phyloP scores from a whole-genome alignment of 1,140 invertebrate genomes.

The Muscidifurax raptorellus region DNA sequence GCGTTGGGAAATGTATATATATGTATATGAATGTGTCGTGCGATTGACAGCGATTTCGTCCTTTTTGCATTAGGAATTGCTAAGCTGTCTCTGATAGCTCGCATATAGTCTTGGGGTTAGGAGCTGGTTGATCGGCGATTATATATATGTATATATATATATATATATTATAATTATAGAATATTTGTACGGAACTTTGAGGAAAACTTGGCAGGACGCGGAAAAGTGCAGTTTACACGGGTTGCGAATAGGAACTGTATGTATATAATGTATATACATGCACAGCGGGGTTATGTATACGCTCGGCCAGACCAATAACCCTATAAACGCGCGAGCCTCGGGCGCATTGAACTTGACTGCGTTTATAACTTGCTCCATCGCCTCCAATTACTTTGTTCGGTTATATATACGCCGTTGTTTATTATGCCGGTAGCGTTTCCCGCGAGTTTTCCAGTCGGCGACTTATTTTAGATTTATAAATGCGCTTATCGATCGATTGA shows the following conservation, averaged over 20 bases:
- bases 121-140: background rate
- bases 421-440: background rate
- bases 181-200: background rate
- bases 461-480: background rate
- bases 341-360: conserved; percentile 51
- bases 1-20: background rate
- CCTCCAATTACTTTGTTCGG: conserved; percentile 30
- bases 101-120: too few species aligned
- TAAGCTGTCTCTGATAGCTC: too few species aligned
- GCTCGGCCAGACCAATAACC: conserved; percentile 41
- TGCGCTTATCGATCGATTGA: conserved; percentile 1
- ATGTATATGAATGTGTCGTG: background rate
- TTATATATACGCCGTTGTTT: background rate
- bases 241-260: background rate
- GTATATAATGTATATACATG: too few species aligned
- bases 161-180: background rate
- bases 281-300: background rate
- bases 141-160: too few species aligned
- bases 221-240: background rate
- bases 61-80: background rate
- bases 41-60: background rate
- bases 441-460: background rate
- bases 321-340: conserved; percentile 28
- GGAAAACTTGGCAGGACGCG: background rate
- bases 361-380: conserved; percentile 13